Base-by-base conservation (phyloP, 2,888 invertebrate genomes). In the Pachliopta kotzebuea region DNA sequence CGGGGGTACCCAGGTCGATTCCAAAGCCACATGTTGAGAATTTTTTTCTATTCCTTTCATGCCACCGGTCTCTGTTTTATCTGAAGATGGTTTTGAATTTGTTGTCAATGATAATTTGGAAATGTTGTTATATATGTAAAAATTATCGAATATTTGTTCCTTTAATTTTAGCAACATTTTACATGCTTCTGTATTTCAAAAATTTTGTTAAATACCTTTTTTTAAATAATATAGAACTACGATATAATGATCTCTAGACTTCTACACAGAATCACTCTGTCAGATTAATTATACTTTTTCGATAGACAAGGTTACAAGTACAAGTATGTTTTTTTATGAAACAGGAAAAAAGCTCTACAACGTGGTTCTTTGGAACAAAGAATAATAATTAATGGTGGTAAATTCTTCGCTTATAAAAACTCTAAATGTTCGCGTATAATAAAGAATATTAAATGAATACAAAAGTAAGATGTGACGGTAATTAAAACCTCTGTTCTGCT, bases 401-500 rank as follows among this genome's bases (percentile, higher is more conserved):
- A 42, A 18, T 42, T 42, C 14, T 18, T 42, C 42, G 42, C 18
- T 18, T 18, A 42, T 42, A 42, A 42, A 45, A 45, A n/a, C n/a
- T n/a, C 18, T 18, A 45, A 45, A 45, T 18, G 45, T 45, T 45
- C 45, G 45, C n/a, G n/a, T n/a, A 45, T 49, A n/a, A 7, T 24
- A 55, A 18, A 50, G 37, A 52, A 62, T 62, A 56, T 52, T 42
- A 49, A 52, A 56, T 37, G 31, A n/a, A 52, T 20, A 57, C 37
- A 57, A 37, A 62, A 61, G 23, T 45, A 52, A 56, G 31, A 59
- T 59, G 49, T 23, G 24, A 20, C 17, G 56, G 37, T 45, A 52
- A 60, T 65, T 65, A 62, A 65, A 58, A 57, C 54, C 24, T 29
- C 61, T 61, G 56, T 62, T 61, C 56, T 58, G 24, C 54, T 57